Base-by-base conservation (phyloP, 2,113 vertebrate genomes). In the Symphodus melops region DNA sequence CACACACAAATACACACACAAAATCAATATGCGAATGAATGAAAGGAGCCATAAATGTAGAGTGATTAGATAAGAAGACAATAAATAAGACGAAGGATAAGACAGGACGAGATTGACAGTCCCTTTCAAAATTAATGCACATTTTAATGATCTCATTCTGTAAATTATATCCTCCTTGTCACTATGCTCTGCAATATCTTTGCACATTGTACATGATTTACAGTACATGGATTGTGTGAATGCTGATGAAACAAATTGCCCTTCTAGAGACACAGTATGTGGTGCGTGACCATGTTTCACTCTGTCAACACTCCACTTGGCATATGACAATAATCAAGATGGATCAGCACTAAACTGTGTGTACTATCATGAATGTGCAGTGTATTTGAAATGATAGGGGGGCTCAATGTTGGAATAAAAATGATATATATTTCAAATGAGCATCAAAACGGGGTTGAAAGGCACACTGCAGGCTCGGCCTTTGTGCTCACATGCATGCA, bases 261-360 rank as follows among this genome's bases (percentile, higher is more conserved):
- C 61, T 21, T 53, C 54, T 61, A 69, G 72, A 86, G 80, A 68
- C 51, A 44, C 63, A 64, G 37, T 57, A 62, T 72, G 36, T 57
- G 86, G 63, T 33, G 78, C 69, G 5, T 54, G 67, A 65, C 75
- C 67, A 52, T 83, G 76, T 79, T 84, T 87, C 79, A 79, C 74
- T 74, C 68, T 48, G 62, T 83, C 77, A 58, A 56, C 58, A 70
- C 63, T 62, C 56, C 37, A 36, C 72, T 67, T 51, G 49, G 67
- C 76, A 61, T 75, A 72, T 83, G 83, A 83, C 82, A 90, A 82
- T 89, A 88, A 91, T 88, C 81, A 84, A 86, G 88, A 89, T 75
- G 56, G 83, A 90, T 86, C 61, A 57, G 73, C 70, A 71, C 62
- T 68, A 61, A 70, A 66, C n/a, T 10, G 1, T 66, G 62, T 61